Evolutionary conservation across 2,113 vertebrate species (phyloP).

Genomic region (Quiscalus mexicanus): DNA sequence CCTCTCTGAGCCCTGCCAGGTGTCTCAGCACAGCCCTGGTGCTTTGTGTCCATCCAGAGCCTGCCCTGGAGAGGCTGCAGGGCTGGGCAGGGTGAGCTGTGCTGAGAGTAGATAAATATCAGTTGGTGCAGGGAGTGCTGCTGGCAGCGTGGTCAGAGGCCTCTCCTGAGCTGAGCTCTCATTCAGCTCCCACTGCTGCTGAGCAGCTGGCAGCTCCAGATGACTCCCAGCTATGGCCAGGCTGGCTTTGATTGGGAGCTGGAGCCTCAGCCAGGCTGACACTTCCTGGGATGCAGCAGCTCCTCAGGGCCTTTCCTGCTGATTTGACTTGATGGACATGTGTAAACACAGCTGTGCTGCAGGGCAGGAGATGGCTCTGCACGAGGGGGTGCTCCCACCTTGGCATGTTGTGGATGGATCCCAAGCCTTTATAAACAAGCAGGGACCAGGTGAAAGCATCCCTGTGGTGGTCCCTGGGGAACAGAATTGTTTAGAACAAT

Average conservation of each 20-base stretch:
- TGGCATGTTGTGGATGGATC: not conserved
- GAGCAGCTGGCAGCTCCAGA: conserved; percentile 25
- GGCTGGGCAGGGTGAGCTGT: not conserved
- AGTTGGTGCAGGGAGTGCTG: not conserved
- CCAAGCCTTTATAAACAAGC: not conserved
- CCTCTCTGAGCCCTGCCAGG: not conserved
- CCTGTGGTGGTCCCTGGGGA: not conserved
- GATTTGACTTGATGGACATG: not conserved
- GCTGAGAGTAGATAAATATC: not conserved
- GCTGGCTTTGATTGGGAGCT: not conserved
- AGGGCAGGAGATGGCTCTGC: not conserved
- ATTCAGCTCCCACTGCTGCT: conserved; percentile 1
- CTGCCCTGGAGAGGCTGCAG: not conserved
- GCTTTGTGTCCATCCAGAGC: not conserved
- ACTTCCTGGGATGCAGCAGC: not conserved
- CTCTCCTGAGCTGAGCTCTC: not conserved
- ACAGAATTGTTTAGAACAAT: not conserved
- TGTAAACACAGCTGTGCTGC: not conserved
- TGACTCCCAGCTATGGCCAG: not conserved
- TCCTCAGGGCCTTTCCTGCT: not conserved
- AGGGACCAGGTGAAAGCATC: not conserved
- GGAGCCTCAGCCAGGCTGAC: not conserved
- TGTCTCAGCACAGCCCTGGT: not conserved
- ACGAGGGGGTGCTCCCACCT: not conserved
- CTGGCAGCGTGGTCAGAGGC: not conserved